These are phyloP conservation scores for Enhydra lutris DNA, from an alignment of 2,113 vertebrate genomes.

Conservation along the genomic window DNA sequence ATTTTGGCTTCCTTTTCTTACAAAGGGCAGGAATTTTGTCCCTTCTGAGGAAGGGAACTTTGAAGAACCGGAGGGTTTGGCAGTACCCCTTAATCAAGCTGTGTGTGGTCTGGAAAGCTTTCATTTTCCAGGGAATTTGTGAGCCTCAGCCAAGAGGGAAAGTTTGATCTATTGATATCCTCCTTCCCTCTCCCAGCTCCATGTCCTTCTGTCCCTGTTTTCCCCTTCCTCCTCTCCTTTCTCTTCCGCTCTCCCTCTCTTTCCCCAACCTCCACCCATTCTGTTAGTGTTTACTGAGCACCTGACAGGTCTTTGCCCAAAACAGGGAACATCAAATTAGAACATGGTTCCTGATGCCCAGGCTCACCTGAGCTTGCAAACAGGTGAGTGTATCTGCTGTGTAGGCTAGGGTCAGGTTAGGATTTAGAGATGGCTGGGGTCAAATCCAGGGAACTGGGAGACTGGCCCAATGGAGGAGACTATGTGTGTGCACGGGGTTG, in stretches of 20 bases:
- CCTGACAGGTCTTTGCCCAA: not conserved
- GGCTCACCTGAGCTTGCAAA: not conserved
- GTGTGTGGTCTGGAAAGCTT: not conserved
- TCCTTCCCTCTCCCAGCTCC: not conserved
- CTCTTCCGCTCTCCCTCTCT: not conserved
- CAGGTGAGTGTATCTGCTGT: not conserved
- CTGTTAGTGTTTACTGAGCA: too few relatives aligned
- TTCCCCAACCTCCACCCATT: not conserved
- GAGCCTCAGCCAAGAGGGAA: not conserved
- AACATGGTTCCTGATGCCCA: too few relatives aligned
- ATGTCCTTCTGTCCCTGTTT: accelerated
- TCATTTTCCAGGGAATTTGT: not conserved
- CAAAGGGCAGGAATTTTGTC: not conserved
- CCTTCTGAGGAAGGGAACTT: not conserved
- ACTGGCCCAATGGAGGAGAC: not conserved
- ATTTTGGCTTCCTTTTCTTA: not conserved
- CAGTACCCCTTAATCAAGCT: not conserved
- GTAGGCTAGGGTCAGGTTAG: not conserved
- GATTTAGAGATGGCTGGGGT: not conserved
- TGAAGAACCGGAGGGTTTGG: not conserved
- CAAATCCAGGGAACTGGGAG: not conserved
- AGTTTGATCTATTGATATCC: not conserved
- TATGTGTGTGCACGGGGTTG: accelerated
- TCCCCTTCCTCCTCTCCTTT: too few relatives aligned
- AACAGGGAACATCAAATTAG: not conserved